Evolutionary conservation across 1,140 invertebrate genomes (phyloP), one percentile per base, ranked within the genome.

Genomic region (Lutraria rhynchaena): DNA sequence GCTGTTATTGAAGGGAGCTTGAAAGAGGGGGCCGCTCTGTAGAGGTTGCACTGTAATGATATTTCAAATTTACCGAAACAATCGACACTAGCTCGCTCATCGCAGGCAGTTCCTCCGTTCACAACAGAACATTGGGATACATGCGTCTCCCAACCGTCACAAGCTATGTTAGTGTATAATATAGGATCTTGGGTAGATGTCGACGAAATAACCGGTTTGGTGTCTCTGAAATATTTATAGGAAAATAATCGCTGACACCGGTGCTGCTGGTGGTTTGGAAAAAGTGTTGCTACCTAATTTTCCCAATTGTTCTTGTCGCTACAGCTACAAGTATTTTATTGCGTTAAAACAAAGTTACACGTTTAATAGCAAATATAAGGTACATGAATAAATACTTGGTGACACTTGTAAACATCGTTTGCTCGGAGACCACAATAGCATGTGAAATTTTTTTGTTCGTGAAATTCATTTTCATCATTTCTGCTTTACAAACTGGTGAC

Each of bases 111-210:
- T 19, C 60, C 51, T 17, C 22, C 57, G 31, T 67, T 53, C 17
- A 55, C 37, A n/a, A 51, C 33, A 22, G 63, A 57, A 46, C 75
- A 78, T 27, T 78, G 75, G 19, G 51, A 24, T 22, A 78, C 24
- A 24, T 78, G 75, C 27, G n/a, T 46, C 46, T 78, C 75, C 75
- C 75, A 78, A 22, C 75, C 75, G 19, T 67, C 49, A 57, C 75
- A 78, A 22, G 63, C 22, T n/a, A 78, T 44, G 24, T 55, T 24
- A 41, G 22, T 67, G 33, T 55, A 78, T 19, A 69, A 46, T n/a
- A 69, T 37, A 17, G 75, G 51, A 55, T 35, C n/a, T n/a, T 55
- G 49, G 19, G 22, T 41, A 11, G 33, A 29, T 3, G 51, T 44
- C 1, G 44, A 27, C 13, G 22, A 41, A 17, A 69, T 9, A 29